Percentiles rank a stretch among this genome's conserved stretches.
These are phyloP conservation scores for Muraenolepis orangiensis DNA, from an alignment of 2,797 vertebrate genomes.

Conservation along the genomic window DNA sequence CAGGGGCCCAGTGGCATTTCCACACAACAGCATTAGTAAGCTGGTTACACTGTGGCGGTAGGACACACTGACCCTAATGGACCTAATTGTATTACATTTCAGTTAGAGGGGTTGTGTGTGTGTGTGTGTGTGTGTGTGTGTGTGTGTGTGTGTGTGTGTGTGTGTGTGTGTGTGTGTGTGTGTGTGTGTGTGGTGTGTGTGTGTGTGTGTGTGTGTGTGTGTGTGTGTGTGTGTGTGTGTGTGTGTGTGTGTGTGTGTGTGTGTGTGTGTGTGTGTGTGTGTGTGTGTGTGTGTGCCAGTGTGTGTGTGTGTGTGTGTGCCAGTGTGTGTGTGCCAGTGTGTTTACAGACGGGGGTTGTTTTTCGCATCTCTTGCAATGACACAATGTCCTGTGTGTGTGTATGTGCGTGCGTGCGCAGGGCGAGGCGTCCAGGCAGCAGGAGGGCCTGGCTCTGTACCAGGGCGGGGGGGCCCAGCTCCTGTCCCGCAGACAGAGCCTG, in stretches of 20 bases:
- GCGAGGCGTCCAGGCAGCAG: slow-evolving; percentile 80
- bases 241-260: neutral
- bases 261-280: neutral
- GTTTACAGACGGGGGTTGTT: neutral
- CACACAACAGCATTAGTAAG: slow-evolving; percentile 48
- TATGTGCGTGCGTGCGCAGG: slow-evolving; percentile 64
- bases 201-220: neutral
- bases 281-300: slow-evolving; percentile 11
- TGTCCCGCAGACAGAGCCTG: slow-evolving; percentile 87
- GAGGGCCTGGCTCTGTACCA: slow-evolving; percentile 78
- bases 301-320: too few relatives aligned
- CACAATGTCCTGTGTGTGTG: slow-evolving; percentile 1
- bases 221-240: slow-evolving; percentile 6
- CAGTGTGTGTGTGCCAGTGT: neutral
- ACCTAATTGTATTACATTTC: slow-evolving; percentile 38
- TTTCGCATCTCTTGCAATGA: neutral
- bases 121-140: neutral
- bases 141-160: slow-evolving; percentile 6
- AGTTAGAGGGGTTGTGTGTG: slow-evolving; percentile 7
- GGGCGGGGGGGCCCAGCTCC: slow-evolving; percentile 75
- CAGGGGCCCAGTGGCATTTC: slow-evolving; percentile 55
- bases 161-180: neutral
- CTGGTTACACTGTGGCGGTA: slow-evolving; percentile 46
- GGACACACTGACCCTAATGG: slow-evolving; percentile 42
- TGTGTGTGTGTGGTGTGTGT: neutral